phyloP scores from a whole-genome alignment of 2,888 invertebrate species.

The Cheilosia variabilis region DNA sequence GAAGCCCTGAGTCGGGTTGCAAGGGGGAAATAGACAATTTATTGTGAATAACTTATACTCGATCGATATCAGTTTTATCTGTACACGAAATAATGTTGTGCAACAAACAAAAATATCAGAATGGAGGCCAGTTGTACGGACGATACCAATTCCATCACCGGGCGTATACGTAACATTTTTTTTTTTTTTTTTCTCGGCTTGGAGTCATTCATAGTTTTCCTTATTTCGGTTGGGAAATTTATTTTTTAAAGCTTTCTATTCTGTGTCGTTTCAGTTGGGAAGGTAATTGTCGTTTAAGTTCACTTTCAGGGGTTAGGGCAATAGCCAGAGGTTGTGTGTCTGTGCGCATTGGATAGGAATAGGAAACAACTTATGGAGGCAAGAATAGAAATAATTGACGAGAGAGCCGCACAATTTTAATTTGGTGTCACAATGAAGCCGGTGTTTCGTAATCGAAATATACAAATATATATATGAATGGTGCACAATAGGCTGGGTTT shows the following conservation, averaged over 20 bases:
- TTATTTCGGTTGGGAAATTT: constrained; percentile 36
- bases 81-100: constrained; percentile 11
- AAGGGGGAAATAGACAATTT: constrained; percentile 19
- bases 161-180: constrained; percentile 71
- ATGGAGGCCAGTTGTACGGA: constrained; percentile 25
- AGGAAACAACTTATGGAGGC: constrained; percentile 21
- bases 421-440: neutral
- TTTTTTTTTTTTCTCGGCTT: neutral
- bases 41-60: constrained; percentile 49
- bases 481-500: too few relatives aligned
- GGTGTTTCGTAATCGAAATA: too few relatives aligned
- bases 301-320: constrained; percentile 57
- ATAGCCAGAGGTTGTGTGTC: constrained; percentile 1
- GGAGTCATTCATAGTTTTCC: constrained; percentile 26
- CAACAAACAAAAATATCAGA: constrained; percentile 32
- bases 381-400: constrained; percentile 52
- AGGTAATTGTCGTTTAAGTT: constrained; percentile 66
- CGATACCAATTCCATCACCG: constrained; percentile 48
- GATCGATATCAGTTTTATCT: constrained; percentile 67
- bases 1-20: neutral
- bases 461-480: too few relatives aligned
- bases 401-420: neutral
- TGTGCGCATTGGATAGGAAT: neutral
- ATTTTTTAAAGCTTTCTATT: constrained; percentile 20
- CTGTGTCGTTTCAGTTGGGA: constrained; percentile 39